Conservation (phyloP, 2,113 vertebrate genomes). For the Protomyctophum bolini region DNA sequence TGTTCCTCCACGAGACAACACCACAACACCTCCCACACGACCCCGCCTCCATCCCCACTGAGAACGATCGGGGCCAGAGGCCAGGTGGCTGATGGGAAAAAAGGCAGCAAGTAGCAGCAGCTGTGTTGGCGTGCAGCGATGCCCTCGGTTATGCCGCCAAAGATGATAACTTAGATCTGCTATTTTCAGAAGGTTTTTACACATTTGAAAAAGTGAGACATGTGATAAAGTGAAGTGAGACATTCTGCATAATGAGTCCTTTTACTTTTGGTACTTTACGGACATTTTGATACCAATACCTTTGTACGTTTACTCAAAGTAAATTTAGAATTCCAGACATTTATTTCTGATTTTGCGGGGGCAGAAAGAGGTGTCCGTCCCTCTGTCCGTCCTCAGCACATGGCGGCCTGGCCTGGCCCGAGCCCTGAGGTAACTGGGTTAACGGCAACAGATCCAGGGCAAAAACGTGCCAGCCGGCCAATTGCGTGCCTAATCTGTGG, state of each 20-base stretch:
- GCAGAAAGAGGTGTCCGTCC: not conserved
- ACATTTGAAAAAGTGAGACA: too few relatives aligned
- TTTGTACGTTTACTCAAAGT: too few relatives aligned
- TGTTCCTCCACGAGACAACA: slow-evolving; percentile 45
- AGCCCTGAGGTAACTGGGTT: slow-evolving; percentile 67
- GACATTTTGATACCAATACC: too few relatives aligned
- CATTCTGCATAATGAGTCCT: too few relatives aligned
- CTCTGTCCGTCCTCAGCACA: too few relatives aligned
- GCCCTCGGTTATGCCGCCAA: slow-evolving; percentile 27
- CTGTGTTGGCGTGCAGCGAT: slow-evolving; percentile 9
- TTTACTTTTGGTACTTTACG: too few relatives aligned
- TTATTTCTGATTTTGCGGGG: too few relatives aligned
- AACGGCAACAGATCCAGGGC: slow-evolving; percentile 58
- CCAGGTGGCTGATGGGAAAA: slow-evolving; percentile 54
- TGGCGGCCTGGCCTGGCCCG: slow-evolving; percentile 8
- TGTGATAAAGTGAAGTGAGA: too few relatives aligned
- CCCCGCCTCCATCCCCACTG: too few relatives aligned
- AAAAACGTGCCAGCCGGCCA: slow-evolving; percentile 39
- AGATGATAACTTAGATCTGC: too few relatives aligned
- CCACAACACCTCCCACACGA: slow-evolving; percentile 53
- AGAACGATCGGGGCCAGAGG: slow-evolving; percentile 12
- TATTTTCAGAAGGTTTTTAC: too few relatives aligned
- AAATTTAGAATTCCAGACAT: too few relatives aligned
- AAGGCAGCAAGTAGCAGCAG: slow-evolving; percentile 2
- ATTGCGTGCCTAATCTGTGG: slow-evolving; percentile 64